Evolutionary conservation across 2,797 vertebrate species (phyloP).

Genomic region (Gephyroberyx darwinii): DNA sequence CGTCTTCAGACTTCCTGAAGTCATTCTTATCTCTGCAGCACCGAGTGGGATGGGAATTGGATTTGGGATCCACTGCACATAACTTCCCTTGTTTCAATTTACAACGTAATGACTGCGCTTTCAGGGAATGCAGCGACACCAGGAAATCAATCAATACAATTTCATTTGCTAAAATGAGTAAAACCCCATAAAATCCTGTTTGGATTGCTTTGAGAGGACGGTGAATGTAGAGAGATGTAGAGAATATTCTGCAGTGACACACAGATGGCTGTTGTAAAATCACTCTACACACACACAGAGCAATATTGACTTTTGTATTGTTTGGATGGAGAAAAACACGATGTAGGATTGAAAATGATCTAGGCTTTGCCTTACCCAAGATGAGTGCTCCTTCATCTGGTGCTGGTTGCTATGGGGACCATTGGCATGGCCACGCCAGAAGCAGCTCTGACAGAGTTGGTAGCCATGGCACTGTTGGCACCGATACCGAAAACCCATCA

Average conservation of each 20-base stretch:
- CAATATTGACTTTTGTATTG: conserved; percentile 35
- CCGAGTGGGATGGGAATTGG: conserved; percentile 47
- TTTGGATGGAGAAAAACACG: conserved; percentile 2
- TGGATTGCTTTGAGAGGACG: conserved; percentile 31
- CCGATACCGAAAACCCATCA: conserved; percentile 98
- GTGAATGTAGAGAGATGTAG: conserved; percentile 15
- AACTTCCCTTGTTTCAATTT: conserved; percentile 63
- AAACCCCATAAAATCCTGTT: conserved; percentile 43
- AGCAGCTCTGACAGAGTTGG: conserved; percentile 98
- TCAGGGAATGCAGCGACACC: conserved; percentile 34
- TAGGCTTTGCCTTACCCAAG: conserved; percentile 86
- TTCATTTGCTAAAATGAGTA: conserved; percentile 54
- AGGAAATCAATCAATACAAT: conserved; percentile 59
- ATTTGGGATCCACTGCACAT: conserved; percentile 55
- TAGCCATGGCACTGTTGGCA: conserved; percentile 99
- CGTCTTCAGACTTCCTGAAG: conserved; percentile 25
- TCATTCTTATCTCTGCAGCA: conserved; percentile 33
- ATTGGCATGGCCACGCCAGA: conserved; percentile 95
- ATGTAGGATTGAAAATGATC: conserved; percentile 24
- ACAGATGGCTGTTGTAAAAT: conserved; percentile 28
- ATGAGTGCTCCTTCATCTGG: conserved; percentile 99
- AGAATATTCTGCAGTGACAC: not conserved
- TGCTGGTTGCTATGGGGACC: conserved; percentile 98
- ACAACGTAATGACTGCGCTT: conserved; percentile 52
- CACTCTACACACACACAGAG: conserved; percentile 8